phyloP scores from a whole-genome alignment of 2,797 vertebrate species.

The Silurus aristotelis region DNA sequence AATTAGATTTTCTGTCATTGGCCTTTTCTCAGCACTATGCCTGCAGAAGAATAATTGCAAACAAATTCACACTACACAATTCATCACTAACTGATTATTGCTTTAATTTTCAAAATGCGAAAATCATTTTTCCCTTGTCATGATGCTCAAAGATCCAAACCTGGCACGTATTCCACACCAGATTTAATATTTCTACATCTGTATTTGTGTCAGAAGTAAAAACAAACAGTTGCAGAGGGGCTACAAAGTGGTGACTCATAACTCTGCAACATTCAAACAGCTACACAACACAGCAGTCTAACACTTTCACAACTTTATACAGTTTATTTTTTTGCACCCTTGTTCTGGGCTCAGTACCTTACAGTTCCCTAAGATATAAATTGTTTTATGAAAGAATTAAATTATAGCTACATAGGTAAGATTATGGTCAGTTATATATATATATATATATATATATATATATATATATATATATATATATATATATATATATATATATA shows the following conservation, averaged over 20 bases:
- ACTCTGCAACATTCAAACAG: slow-evolving; percentile 9
- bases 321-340: background rate
- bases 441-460: no score
- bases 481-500: no score
- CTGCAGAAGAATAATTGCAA: background rate
- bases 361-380: background rate
- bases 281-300: slow-evolving; percentile 1
- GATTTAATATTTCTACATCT: slow-evolving; percentile 44
- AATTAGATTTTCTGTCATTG: background rate
- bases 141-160: background rate
- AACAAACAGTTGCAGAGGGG: slow-evolving; percentile 42
- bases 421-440: no score
- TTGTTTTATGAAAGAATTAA: background rate
- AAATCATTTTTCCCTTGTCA: background rate
- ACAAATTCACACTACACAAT: background rate
- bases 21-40: background rate
- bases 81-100: background rate
- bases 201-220: slow-evolving; percentile 32
- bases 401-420: background rate
- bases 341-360: background rate
- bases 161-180: background rate
- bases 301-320: slow-evolving; percentile 42
- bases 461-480: no score
- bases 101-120: no score
- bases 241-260: slow-evolving; percentile 28